Evolutionary conservation across 2,797 vertebrate genomes (phyloP), one percentile per base, ranked within the genome.

Genomic region (Hippoglossus hippoglossus): DNA sequence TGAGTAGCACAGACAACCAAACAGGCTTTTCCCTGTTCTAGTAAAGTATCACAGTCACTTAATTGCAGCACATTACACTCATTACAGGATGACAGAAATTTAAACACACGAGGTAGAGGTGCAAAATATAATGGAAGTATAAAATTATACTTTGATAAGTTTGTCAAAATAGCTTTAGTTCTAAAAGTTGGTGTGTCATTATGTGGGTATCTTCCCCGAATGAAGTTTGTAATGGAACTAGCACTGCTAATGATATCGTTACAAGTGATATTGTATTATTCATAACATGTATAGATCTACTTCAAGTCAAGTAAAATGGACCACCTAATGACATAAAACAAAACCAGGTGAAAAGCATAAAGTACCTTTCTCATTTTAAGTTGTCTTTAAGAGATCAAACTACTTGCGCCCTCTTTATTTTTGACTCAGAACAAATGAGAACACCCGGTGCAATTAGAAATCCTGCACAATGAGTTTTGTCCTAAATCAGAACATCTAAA

Each of bases 11-110:
- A 71, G 25, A 56, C 63, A 71, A 62, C 12, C 34, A 54, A 28
- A 31, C 46, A 63, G 55, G 55, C 34, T 58, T 77, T 34, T 53
- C 28, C 15, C 31, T 60, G 25, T 58, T 73, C 16, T 9, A 46
- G 15, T 39, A 2, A 39, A 12, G 8, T 64, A 67, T 67, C 39
- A 36, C 19, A 61, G n/a, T 49, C 18, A 16, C 15, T 16, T 46
- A 46, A 62, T 59, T 51, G 6, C 46, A 60, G n/a, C 1, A 1
- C 6, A 25, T 19, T 24, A 18, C 50, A 51, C 5, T 50, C 8
- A 19, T 22, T 10, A 56, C 16, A 44, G 16, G n/a, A 47, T 24
- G 13, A 36, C 34, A 51, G 15, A 28, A 15, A 59, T 11, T 44
- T 39, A 70, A 25, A n/a, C n/a, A 53, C 9, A 59, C 16, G 52